Evolutionary conservation across 1,140 invertebrate genomes (phyloP).

Genomic region (Gonioctena quinquepunctata): DNA sequence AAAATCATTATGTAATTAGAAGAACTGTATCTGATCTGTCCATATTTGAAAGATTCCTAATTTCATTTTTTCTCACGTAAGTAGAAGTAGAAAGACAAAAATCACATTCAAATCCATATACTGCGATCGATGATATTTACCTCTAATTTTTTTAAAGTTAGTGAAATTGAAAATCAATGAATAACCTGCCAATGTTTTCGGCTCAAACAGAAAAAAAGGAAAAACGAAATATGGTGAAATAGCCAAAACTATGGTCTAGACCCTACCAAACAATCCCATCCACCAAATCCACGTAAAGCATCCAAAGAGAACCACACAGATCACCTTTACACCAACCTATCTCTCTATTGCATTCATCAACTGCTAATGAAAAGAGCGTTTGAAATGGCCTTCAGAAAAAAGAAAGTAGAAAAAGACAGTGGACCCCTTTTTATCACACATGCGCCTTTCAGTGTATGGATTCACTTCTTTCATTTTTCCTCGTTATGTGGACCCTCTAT

Average conservation of each 20-base stretch:
- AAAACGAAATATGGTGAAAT: neutral
- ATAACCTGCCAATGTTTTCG: no score
- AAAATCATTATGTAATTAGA: no score
- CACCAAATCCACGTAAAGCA: neutral
- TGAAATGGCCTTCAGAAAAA: slow-evolving; percentile 16
- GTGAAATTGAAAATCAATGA: no score
- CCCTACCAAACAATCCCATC: neutral
- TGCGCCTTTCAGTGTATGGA: slow-evolving; percentile 36
- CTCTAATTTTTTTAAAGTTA: no score
- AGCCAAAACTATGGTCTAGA: neutral
- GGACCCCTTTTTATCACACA: slow-evolving; percentile 36
- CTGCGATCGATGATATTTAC: no score
- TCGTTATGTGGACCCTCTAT: slow-evolving; percentile 34
- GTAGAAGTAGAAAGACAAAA: no score
- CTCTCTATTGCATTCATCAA: slow-evolving; percentile 28
- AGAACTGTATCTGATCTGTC: no score
- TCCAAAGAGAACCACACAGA: slow-evolving; percentile 21
- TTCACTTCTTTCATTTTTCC: slow-evolving; percentile 42
- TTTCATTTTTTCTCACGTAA: no score
- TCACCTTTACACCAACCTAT: slow-evolving; percentile 9
- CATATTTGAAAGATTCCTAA: no score
- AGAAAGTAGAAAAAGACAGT: slow-evolving; percentile 27
- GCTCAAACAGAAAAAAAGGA: no score
- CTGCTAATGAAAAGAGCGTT: slow-evolving; percentile 20
- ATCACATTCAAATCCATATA: no score